A percentile compares a stretch with the other conserved stretches of the same genome.
phyloP scores from a whole-genome alignment of 2,113 vertebrate genomes.

The Coryphaenoides rupestris region DNA sequence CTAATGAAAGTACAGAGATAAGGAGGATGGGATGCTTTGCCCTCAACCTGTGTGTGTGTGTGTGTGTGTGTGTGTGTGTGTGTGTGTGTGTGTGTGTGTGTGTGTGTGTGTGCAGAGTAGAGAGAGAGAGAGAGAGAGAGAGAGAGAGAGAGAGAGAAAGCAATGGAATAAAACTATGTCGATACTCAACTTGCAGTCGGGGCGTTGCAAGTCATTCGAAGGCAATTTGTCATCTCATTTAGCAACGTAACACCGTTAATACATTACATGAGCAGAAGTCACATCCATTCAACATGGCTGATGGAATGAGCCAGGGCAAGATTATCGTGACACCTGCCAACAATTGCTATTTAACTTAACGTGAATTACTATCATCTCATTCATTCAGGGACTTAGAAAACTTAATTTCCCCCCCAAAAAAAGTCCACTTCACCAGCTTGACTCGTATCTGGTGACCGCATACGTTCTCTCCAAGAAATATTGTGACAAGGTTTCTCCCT shows the following conservation, averaged over 20 bases:
- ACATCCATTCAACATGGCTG: too few relatives aligned
- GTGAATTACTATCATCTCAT: too few relatives aligned
- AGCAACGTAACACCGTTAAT: neutral
- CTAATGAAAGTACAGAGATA: conserved; percentile 56
- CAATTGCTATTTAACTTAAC: too few relatives aligned
- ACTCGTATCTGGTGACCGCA: too few relatives aligned
- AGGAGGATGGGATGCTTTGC: conserved; percentile 41
- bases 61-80: conserved; percentile 12
- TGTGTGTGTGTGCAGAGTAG: neutral
- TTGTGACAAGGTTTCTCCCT: too few relatives aligned
- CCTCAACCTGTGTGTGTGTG: conserved; percentile 11
- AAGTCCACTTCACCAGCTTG: too few relatives aligned
- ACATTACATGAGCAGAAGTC: too few relatives aligned
- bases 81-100: neutral
- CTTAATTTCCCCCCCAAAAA: too few relatives aligned
- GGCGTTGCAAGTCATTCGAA: neutral
- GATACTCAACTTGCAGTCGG: neutral
- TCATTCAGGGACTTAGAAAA: too few relatives aligned
- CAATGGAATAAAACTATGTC: neutral
- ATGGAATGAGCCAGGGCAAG: too few relatives aligned
- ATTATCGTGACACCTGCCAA: too few relatives aligned
- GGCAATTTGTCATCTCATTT: neutral
- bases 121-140: neutral
- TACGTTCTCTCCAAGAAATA: too few relatives aligned
- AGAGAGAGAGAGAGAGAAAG: neutral